Base-by-base conservation (phyloP, 2,888 invertebrate genomes). In the Meganola albula region DNA sequence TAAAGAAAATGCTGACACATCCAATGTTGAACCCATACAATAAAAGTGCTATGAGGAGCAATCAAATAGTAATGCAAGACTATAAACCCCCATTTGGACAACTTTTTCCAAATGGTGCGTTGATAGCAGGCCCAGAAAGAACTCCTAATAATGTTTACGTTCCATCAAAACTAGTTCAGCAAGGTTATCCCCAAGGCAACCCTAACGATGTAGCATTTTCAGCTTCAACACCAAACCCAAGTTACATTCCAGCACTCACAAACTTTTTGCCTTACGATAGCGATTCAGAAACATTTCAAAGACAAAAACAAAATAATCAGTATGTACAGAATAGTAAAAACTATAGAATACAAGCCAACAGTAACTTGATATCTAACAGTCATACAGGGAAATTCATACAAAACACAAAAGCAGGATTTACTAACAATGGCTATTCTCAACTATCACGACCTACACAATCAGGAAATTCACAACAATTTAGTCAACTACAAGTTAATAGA, bases 1-100 rank as follows among this genome's bases (percentile, higher is more conserved):
- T 89, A 1, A 88, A 87, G 48, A 87, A 87, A 47, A 89, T 89
- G 88, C 70, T 88, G 5, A 85, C 83, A 8, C 75, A 88, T 34
- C 83, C 86, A 1, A 78, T 88, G 63, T 61, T 68, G 12, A 77
- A 83, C 44, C 84, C 86, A 0, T 77, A 79, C 22, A 70, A 79
- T 34, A 71, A 66, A 41, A 62, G 40, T 22, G 41, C 61, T 12
- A 70, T 73, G 63, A 82, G 70, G 38, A 69, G 66, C 34, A 77
- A 78, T 43, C 51, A 70, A 1, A 61, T 84, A 8, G 69, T 76
- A 0, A 80, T 83, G 76, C 87, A 87, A 52, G 74, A 79, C 21
- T 86, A 87, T 40, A 82, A 63, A 31, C 79, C 85, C 10, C 85
- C 84, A 2, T 55, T 58, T 3, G 78, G 77, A 10, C 82, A 83